Evolutionary conservation across 1,140 invertebrate species (phyloP).

Genomic region (Drosophila watanabei): DNA sequence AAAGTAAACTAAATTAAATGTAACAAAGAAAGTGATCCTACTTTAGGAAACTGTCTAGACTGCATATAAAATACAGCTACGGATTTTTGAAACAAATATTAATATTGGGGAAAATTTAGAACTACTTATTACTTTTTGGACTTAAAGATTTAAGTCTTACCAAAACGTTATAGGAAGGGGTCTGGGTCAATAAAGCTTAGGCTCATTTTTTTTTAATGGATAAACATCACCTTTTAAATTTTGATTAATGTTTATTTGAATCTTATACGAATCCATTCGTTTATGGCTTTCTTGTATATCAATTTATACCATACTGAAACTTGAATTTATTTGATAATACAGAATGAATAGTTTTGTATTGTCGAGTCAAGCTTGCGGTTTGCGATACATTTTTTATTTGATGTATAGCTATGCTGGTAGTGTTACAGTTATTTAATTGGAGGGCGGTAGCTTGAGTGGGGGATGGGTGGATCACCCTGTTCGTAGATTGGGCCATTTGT

Average conservation of each 20-base stretch:
- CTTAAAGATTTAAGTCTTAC: neutral
- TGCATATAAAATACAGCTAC: neutral
- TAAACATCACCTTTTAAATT: neutral
- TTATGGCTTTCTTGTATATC: neutral
- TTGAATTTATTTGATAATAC: neutral
- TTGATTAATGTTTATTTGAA: neutral
- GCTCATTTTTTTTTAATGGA: neutral
- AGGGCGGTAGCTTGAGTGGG: slow-evolving; percentile 4
- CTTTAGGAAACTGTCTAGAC: neutral
- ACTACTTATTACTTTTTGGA: neutral
- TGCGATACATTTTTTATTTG: slow-evolving; percentile 10
- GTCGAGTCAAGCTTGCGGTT: slow-evolving; percentile 2
- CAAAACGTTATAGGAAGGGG: neutral
- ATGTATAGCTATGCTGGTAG: slow-evolving; percentile 13
- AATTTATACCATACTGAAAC: neutral
- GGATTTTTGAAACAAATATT: neutral
- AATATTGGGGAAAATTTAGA: neutral
- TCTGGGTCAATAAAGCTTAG: neutral
- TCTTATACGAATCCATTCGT: neutral
- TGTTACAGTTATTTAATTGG: slow-evolving; percentile 44
- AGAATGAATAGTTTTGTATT: neutral
- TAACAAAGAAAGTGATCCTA: neutral
- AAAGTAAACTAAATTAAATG: neutral
- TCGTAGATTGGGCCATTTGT: slow-evolving; percentile 47
- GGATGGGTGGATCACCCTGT: slow-evolving; percentile 24